Conservation (phyloP, 2,888 invertebrate genomes). For the Drosophila atripex region DNA sequence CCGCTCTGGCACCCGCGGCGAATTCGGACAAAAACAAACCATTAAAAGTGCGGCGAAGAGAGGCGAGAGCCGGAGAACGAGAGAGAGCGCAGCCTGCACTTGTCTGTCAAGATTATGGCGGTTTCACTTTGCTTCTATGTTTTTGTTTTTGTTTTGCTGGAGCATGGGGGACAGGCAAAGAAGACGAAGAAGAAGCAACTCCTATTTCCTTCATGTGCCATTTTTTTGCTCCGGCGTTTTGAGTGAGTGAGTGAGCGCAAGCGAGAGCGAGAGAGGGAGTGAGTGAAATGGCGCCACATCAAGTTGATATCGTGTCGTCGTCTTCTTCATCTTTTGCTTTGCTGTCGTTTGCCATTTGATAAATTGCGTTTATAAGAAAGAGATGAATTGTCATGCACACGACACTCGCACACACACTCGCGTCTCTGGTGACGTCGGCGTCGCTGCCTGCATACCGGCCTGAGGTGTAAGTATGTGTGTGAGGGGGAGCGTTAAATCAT, state of each 20-base stretch:
- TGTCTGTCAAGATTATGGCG: conserved; percentile 79
- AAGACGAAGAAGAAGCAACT: conserved; percentile 74
- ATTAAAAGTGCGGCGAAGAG: conserved; percentile 57
- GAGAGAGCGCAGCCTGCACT: conserved; percentile 55
- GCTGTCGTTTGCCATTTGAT: conserved; percentile 82
- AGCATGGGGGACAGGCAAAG: conserved; percentile 46
- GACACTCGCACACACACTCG: conserved; percentile 56
- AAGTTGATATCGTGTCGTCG: conserved; percentile 80
- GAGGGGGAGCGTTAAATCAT: conserved; percentile 77
- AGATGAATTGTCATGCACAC: conserved; percentile 83
- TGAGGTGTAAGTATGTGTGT: conserved; percentile 42
- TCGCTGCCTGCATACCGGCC: conserved; percentile 24
- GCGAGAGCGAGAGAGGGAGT: conserved; percentile 21
- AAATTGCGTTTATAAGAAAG: conserved; percentile 83
- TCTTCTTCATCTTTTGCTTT: conserved; percentile 79
- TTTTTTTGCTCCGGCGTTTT: conserved; percentile 36
- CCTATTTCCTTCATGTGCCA: conserved; percentile 80
- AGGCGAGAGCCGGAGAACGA: conserved; percentile 11
- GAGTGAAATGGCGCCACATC: conserved; percentile 59
- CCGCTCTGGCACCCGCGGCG: conserved; percentile 57
- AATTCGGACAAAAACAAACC: conserved; percentile 76
- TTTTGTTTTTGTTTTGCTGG: conserved; percentile 8
- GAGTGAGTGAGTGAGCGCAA: conserved; percentile 40
- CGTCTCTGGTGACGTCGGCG: conserved; percentile 24
- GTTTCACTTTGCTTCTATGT: conserved; percentile 51